These are phyloP conservation scores for Gouania willdenowi DNA, from an alignment of 2,797 vertebrate genomes.

Conservation along the genomic window DNA sequence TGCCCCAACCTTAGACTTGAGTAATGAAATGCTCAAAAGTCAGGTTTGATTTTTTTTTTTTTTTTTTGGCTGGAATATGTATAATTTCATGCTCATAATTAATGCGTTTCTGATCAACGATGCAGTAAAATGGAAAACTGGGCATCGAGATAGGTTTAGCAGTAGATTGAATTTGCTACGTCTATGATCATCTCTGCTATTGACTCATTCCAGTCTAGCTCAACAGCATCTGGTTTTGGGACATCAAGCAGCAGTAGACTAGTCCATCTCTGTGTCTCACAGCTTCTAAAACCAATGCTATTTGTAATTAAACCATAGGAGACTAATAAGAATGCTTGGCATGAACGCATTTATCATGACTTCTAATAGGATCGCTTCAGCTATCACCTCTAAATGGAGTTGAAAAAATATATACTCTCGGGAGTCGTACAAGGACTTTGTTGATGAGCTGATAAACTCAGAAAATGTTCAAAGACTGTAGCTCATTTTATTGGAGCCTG, in stretches of 20 bases:
- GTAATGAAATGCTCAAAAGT: too few species aligned
- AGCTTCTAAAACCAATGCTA: neutral
- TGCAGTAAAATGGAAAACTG: too few species aligned
- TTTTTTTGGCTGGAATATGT: too few species aligned
- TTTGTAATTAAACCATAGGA: neutral
- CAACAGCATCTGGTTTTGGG: constrained; percentile 16
- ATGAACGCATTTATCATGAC: neutral
- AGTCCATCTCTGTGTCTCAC: constrained; percentile 6
- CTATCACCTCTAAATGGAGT: neutral
- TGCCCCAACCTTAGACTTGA: too few species aligned
- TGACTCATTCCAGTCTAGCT: too few species aligned
- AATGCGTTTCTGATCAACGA: too few species aligned
- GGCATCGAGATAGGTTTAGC: too few species aligned
- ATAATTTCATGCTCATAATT: too few species aligned
- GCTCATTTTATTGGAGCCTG: neutral
- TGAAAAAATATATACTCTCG: neutral
- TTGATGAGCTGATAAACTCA: neutral
- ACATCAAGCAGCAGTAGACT: constrained; percentile 1
- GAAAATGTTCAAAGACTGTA: neutral
- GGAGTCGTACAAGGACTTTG: neutral
- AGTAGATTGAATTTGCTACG: too few species aligned
- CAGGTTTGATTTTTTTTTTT: too few species aligned
- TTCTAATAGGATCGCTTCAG: neutral
- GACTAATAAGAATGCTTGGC: neutral
- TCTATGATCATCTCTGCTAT: too few species aligned